Evolutionary conservation across 2,113 vertebrate species (phyloP), one percentile per base, ranked within the genome.

Genomic region (Solea senegalensis): DNA sequence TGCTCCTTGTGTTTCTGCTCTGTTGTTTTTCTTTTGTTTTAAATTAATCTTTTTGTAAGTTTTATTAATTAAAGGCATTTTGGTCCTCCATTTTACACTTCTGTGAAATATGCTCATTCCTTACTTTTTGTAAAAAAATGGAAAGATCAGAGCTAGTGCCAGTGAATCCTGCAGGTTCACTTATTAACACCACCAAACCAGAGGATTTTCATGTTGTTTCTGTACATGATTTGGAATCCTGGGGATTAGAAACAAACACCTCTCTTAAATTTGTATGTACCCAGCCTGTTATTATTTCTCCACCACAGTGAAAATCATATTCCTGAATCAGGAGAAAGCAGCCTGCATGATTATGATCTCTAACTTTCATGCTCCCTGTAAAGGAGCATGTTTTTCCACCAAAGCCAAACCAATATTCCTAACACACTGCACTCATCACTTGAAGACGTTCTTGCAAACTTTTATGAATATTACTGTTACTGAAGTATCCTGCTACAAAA

Each of bases 171-270:
- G 43, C 39, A 9, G 46, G 10, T 56, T 26, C 12, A 48, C 11
- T 14, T 62, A 12, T 58, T 28, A 45, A 15, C 41, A 59, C 21
- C 9, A 16, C 34, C 26, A 43, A 54, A 28, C 43, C 12, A 34
- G 11, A 12, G 9, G 54, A 16, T 59, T 64, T 65, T 74, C 21
- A n/a, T 4, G 65, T 53, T 60, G n/a, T 52, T 65, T 71, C 40
- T 65, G 7, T 34, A 6, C 43, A 49, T 0, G 46, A 21, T 9
- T 40, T 54, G 5, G 44, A 59, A 60, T 61, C 41, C 65, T 15
- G 26, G 9, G 55, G 14, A 51, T 2, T 7, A 51, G n/a, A 54
- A 41, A 53, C 21, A 39, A 57, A 34, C 8, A 15, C 61, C 60
- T 51, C 11, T 34, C 46, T 44, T 21, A 65, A 60, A 51, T 46